These are phyloP conservation scores for Dastarcus helophoroides DNA, from an alignment of 2,888 invertebrate species.

Conservation along the genomic window DNA sequence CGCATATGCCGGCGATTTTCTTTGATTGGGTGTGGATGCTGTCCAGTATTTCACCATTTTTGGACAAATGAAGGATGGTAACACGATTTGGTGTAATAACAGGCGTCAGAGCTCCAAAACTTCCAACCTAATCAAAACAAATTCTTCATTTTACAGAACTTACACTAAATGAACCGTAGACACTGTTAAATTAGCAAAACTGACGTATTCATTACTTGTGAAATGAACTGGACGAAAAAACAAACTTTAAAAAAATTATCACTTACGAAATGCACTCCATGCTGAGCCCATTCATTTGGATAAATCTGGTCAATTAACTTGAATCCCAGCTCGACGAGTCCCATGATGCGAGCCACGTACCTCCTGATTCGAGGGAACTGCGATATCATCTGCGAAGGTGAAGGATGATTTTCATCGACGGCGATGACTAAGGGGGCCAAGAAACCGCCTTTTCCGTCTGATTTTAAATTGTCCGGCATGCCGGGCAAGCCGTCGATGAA, in stretches of 20 bases:
- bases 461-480: constrained; percentile 52
- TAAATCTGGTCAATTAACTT: constrained; percentile 49
- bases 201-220: constrained; percentile 6
- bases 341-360: constrained; percentile 48
- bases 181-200: constrained; percentile 5
- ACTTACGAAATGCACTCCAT: constrained; percentile 49
- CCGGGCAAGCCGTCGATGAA: constrained; percentile 75
- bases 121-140: constrained; percentile 47
- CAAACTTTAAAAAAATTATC: constrained; percentile 5
- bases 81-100: constrained; percentile 34
- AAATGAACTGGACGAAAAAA: too few species aligned
- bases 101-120: constrained; percentile 42
- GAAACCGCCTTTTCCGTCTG: constrained; percentile 50
- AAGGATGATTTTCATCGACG: constrained; percentile 46
- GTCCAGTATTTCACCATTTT: constrained; percentile 60
- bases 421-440: constrained; percentile 49
- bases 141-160: too few species aligned
- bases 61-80: constrained; percentile 55
- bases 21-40: constrained; percentile 52
- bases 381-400: constrained; percentile 42
- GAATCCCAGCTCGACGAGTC: constrained; percentile 52
- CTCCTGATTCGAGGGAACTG: constrained; percentile 54
- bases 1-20: constrained; percentile 45
- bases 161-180: too few species aligned
- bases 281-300: constrained; percentile 54